Conservation (phyloP, 2,888 invertebrate genomes). For the Clitarchus hookeri region DNA sequence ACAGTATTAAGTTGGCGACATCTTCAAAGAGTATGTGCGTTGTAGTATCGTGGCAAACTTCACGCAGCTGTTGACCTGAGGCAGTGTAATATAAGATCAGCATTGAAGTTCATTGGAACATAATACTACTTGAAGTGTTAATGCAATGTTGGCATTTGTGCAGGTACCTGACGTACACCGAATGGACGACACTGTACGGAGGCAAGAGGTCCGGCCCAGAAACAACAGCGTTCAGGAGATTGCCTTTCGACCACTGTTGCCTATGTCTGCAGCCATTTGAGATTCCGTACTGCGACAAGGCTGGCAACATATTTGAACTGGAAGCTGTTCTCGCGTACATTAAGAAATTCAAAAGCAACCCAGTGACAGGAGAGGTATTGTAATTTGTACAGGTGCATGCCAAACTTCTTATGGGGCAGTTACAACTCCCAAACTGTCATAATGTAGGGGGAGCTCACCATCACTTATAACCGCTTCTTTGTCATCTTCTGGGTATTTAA, state of each 20-base stretch:
- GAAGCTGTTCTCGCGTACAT: conserved; percentile 84
- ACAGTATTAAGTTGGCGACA: too few relatives aligned
- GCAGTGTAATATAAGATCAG: too few relatives aligned
- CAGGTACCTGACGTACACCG: conserved; percentile 85
- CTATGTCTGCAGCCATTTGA: conserved; percentile 91
- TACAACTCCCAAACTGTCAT: too few relatives aligned
- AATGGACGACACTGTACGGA: conserved; percentile 89
- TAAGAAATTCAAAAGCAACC: conserved; percentile 91
- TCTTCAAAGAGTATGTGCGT: too few relatives aligned
- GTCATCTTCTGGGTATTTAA: too few relatives aligned
- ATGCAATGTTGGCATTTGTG: conserved; percentile 20
- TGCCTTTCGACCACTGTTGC: conserved; percentile 93
- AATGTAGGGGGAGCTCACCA: too few relatives aligned
- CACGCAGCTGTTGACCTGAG: too few relatives aligned
- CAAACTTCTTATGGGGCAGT: too few relatives aligned
- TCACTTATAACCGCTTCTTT: too few relatives aligned
- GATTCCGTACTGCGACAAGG: conserved; percentile 85
- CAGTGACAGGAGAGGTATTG: conserved; percentile 83
- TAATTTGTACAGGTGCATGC: not conserved
- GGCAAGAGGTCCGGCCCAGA: conserved; percentile 75
- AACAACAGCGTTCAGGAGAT: conserved; percentile 79
- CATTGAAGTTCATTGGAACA: too few relatives aligned
- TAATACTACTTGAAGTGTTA: not conserved
- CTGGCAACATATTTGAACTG: conserved; percentile 93
- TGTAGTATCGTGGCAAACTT: too few relatives aligned